These are phyloP conservation scores for Loxodonta africana DNA, from an alignment of 2,113 vertebrate species.

Conservation along the genomic window DNA sequence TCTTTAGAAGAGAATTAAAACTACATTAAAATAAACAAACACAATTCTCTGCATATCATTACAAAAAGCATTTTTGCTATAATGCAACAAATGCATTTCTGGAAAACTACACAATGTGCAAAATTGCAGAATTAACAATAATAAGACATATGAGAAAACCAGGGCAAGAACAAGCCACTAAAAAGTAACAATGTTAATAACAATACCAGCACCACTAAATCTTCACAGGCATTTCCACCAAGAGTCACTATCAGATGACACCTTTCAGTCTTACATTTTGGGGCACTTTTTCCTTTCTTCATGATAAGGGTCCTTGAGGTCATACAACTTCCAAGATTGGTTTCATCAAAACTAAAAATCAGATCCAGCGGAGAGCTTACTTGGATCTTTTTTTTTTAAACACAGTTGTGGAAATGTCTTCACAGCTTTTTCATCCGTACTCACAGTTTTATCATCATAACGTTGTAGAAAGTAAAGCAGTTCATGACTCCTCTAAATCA, in stretches of 20 bases:
- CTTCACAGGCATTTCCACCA: not conserved
- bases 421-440: not conserved
- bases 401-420: not conserved
- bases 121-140: not conserved
- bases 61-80: slow-evolving; percentile 2
- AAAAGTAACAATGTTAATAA: not conserved
- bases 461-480: not conserved
- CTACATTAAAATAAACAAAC: not conserved
- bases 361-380: not conserved
- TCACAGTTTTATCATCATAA: not conserved
- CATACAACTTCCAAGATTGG: not conserved
- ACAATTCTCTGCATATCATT: not conserved
- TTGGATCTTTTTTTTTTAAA: not conserved
- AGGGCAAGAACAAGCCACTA: not conserved
- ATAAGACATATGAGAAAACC: not conserved
- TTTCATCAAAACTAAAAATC: not conserved
- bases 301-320: not conserved
- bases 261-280: not conserved
- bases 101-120: not conserved
- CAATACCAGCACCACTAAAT: not conserved
- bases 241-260: not conserved
- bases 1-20: not conserved
- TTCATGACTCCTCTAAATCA: not conserved
- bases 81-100: not conserved
- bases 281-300: not conserved